Evolutionary conservation across 1,140 invertebrate species (phyloP).

Genomic region (Homarus americanus): DNA sequence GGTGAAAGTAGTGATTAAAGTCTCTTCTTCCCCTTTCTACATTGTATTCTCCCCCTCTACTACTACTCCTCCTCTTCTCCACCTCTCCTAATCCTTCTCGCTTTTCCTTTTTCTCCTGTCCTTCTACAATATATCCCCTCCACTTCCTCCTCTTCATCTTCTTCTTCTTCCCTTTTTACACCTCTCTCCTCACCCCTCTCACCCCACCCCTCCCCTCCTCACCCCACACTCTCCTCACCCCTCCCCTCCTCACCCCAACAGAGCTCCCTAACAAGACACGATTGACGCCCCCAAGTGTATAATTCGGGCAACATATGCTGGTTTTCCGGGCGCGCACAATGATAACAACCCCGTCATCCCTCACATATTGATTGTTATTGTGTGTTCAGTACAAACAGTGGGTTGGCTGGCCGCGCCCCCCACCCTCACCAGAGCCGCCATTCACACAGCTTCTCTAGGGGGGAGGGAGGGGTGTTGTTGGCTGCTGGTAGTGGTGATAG

Average conservation of each 20-base stretch:
- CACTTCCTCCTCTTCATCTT: not conserved
- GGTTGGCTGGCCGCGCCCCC: not conserved
- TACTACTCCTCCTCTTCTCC: not conserved
- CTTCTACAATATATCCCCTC: not conserved
- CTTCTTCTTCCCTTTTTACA: not conserved
- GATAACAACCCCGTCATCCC: conserved; percentile 45
- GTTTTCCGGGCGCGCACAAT: conserved; percentile 58
- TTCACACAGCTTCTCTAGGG: not conserved
- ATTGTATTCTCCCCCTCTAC: not conserved
- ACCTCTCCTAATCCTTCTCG: not conserved
- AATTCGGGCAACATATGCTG: conserved; percentile 61
- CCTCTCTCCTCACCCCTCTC: not conserved
- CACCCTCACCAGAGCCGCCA: not conserved
- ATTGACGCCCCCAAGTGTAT: conserved; percentile 45
- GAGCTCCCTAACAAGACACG: conserved; percentile 18
- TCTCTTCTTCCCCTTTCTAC: not conserved
- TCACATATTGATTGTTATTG: conserved; percentile 64
- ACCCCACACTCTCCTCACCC: not conserved
- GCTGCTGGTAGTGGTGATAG: no score
- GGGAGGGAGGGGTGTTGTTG: no score
- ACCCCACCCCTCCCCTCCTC: not conserved
- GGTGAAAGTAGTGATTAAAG: no score
- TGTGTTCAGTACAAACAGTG: conserved; percentile 47
- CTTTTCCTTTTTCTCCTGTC: not conserved
- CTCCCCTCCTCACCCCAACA: not conserved